These are phyloP conservation scores for Stratiomys singularior DNA, from an alignment of 2,888 invertebrate species.

Conservation along the genomic window DNA sequence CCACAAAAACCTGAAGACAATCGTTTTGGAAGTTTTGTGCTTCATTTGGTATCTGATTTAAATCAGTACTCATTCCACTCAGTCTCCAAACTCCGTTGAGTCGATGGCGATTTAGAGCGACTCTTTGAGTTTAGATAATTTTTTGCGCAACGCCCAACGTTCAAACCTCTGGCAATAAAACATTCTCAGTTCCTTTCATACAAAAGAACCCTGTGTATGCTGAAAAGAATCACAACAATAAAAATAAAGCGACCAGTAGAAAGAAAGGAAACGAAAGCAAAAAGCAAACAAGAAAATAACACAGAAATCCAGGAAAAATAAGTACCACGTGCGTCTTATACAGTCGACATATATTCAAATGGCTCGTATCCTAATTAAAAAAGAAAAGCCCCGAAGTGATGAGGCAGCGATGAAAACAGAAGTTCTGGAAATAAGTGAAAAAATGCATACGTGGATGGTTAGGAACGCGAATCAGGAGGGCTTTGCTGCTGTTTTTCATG, in stretches of 20 bases:
- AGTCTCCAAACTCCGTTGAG: not conserved
- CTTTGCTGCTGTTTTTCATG: not conserved
- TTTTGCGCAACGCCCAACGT: not conserved
- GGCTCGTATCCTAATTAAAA: slow-evolving; percentile 38
- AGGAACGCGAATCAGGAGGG: not conserved
- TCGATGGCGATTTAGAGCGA: not conserved
- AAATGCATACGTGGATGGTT: not conserved
- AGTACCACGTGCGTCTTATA: not conserved
- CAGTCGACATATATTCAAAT: slow-evolving; percentile 20
- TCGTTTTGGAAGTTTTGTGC: too few species aligned
- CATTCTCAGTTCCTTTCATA: not conserved
- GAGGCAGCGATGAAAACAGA: not conserved
- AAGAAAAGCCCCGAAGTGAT: not conserved
- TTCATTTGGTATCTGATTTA: too few species aligned
- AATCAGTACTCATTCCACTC: not conserved
- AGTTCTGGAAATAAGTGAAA: not conserved
- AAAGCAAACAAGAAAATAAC: not conserved
- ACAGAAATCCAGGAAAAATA: slow-evolving; percentile 18
- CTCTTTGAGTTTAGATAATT: not conserved
- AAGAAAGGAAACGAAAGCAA: too few species aligned
- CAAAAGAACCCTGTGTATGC: not conserved
- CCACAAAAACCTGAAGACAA: too few species aligned
- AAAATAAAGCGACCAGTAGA: too few species aligned
- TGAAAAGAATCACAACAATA: too few species aligned
- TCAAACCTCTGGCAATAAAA: not conserved